A percentile compares a stretch with the other conserved stretches of the same genome.
These are phyloP conservation scores for Caenorhabditis tropicalis DNA, from an alignment of 1,140 invertebrate species.

Conservation along the genomic window DNA sequence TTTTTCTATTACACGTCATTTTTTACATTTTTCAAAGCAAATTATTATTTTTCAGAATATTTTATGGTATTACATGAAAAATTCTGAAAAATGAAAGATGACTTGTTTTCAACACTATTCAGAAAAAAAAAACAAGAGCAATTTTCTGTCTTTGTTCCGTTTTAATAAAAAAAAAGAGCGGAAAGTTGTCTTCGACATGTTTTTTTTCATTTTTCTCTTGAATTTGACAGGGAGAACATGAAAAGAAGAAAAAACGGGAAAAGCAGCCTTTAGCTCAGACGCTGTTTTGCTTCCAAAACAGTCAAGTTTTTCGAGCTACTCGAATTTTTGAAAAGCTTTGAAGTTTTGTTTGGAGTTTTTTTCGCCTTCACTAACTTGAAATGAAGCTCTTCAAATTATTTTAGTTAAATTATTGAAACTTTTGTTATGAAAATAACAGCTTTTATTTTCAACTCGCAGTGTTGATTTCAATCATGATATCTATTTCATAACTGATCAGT, in stretches of 20 bases:
- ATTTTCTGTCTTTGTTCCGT: not conserved
- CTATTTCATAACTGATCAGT: not conserved
- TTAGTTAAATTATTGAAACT: no score
- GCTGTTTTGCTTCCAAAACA: not conserved
- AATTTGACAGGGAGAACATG: not conserved
- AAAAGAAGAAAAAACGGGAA: not conserved
- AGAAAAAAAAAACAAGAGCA: not conserved
- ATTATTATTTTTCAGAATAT: not conserved
- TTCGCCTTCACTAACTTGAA: no score
- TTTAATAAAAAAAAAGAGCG: not conserved
- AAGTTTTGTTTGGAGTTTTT: no score
- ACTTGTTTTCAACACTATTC: not conserved
- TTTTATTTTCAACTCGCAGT: no score
- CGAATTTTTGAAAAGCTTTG: not conserved
- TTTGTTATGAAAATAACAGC: no score
- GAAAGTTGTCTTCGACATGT: conserved; percentile 14
- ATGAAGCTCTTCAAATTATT: no score
- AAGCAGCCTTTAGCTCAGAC: not conserved
- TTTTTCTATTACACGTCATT: not conserved
- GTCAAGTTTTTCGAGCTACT: not conserved
- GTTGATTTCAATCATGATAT: not conserved
- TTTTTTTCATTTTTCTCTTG: conserved; percentile 2
- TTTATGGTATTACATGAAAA: no score
- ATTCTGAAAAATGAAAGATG: no score
- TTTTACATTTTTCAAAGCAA: not conserved